These are phyloP conservation scores for Drosophila saltans DNA, from an alignment of 1,140 invertebrate species.

Conservation along the genomic window DNA sequence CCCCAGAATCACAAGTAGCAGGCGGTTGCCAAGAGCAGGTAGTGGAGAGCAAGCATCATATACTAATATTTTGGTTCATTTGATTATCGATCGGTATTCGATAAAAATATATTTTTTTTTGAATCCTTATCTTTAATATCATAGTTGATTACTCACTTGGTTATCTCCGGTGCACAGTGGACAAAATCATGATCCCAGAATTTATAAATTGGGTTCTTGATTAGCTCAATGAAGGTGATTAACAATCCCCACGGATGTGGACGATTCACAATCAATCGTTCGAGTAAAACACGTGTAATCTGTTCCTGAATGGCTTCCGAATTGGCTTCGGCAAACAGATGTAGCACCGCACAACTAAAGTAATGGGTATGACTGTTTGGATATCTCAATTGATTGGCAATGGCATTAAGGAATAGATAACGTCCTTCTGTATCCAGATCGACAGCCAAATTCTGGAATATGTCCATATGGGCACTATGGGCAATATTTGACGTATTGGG, in stretches of 20 bases:
- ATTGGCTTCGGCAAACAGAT: conserved; percentile 99
- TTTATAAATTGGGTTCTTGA: conserved; percentile 99
- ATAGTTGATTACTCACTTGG: conserved; percentile 89
- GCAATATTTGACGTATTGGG: conserved; percentile 98
- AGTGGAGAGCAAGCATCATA: too few species aligned
- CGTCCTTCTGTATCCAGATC: conserved; percentile 98
- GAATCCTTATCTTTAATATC: not conserved
- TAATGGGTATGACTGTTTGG: conserved; percentile 99
- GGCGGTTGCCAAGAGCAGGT: too few species aligned
- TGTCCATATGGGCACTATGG: conserved; percentile 99
- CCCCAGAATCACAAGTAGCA: too few species aligned
- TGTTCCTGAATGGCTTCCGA: conserved; percentile 96
- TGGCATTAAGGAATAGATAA: conserved; percentile 98
- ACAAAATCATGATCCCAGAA: conserved; percentile 99
- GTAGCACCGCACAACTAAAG: conserved; percentile 98
- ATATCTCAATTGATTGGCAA: conserved; percentile 98
- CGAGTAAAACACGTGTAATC: conserved; percentile 96
- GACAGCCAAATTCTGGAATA: conserved; percentile 99
- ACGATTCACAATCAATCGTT: conserved; percentile 98
- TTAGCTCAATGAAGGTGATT: conserved; percentile 99
- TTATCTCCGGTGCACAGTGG: conserved; percentile 99
- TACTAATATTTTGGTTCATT: too few species aligned
- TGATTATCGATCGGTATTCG: too few species aligned
- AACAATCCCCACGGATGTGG: conserved; percentile 99
- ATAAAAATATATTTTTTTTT: too few species aligned